Conservation (phyloP, 2,888 invertebrate genomes). For the Vanessa cardui region DNA sequence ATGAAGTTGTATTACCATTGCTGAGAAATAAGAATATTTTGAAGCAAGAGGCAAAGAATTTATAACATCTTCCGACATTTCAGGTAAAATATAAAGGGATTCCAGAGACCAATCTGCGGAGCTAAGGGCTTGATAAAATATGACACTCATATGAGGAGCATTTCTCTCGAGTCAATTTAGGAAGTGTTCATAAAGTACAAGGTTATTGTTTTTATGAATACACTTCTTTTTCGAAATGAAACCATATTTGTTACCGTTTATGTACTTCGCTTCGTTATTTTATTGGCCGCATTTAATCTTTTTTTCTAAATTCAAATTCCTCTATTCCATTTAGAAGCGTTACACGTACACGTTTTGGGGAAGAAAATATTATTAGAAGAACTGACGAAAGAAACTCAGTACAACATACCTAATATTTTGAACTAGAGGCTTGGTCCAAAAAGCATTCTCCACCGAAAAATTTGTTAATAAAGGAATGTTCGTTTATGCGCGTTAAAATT, state of each 20-base stretch:
- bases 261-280: too few species aligned
- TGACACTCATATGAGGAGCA: conserved; percentile 27
- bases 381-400: too few species aligned
- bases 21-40: background rate
- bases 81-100: conserved; percentile 30
- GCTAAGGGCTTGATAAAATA: conserved; percentile 31
- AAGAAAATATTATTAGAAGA: too few species aligned
- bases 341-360: too few species aligned
- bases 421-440: too few species aligned
- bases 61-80: conserved; percentile 18
- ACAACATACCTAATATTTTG: too few species aligned
- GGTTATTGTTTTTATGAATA: background rate
- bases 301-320: too few species aligned
- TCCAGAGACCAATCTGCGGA: conserved; percentile 26
- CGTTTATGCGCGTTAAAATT: too few species aligned
- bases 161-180: conserved; percentile 27
- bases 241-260: background rate
- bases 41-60: conserved; percentile 14
- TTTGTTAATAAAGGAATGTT: too few species aligned
- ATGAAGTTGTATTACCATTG: background rate
- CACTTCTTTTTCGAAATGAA: background rate
- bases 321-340: too few species aligned
- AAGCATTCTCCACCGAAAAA: too few species aligned
- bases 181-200: conserved; percentile 11
- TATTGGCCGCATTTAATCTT: too few species aligned